Percentiles rank a stretch among this genome's conserved stretches.
These are phyloP conservation scores for Phataginus tetradactyla DNA, from an alignment of 2,797 vertebrate genomes.

Conservation along the genomic window DNA sequence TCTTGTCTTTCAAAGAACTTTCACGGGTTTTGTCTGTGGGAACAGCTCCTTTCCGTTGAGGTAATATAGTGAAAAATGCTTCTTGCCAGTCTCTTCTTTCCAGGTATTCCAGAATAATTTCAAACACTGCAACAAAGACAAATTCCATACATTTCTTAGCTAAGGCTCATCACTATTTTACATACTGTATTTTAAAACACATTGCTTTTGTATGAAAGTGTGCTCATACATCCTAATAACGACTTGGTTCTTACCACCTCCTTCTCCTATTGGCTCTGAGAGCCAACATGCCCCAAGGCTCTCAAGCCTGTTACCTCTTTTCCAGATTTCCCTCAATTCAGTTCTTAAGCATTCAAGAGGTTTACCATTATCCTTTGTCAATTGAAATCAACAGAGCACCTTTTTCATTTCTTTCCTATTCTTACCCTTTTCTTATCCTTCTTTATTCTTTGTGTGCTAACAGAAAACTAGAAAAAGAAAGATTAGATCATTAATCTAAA, in stretches of 20 bases:
- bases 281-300: neutral
- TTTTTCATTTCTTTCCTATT: neutral
- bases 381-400: neutral
- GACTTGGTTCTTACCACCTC: neutral
- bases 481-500: neutral
- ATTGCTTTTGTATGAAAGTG: neutral
- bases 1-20: constrained; percentile 4
- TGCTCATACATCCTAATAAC: neutral
- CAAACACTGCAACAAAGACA: constrained; percentile 92
- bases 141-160: neutral
- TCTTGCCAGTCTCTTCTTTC: constrained; percentile 96
- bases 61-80: constrained; percentile 96
- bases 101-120: constrained; percentile 95
- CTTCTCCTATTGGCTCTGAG: neutral
- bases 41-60: constrained; percentile 95
- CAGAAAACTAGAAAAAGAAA: neutral
- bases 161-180: neutral
- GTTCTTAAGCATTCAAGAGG: neutral
- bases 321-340: neutral
- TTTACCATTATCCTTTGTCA: neutral
- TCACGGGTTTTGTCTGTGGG: constrained; percentile 85
- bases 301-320: neutral
- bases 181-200: neutral
- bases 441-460: neutral
- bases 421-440: neutral